phyloP scores from a whole-genome alignment of 2,113 vertebrate genomes.

The Trematomus loennbergii region DNA sequence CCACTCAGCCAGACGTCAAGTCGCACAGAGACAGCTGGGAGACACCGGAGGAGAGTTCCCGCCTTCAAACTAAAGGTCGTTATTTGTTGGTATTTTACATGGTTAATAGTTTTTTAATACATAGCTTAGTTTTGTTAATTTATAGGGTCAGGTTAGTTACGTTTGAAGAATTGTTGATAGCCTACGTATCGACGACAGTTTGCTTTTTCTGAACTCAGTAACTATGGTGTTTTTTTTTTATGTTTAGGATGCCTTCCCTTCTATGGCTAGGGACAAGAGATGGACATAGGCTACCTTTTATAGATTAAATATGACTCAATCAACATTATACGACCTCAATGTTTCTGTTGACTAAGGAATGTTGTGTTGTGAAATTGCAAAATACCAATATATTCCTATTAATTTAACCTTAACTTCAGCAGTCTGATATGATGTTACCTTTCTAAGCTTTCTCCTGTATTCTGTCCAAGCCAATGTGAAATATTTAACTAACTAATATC shows the following conservation, averaged over 20 bases:
- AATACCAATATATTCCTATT: too few species aligned
- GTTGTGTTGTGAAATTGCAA: too few species aligned
- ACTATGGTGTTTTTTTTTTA: too few species aligned
- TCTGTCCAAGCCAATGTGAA: not conserved
- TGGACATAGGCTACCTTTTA: too few species aligned
- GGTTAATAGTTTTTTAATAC: not conserved
- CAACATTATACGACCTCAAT: too few species aligned
- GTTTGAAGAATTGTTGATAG: not conserved
- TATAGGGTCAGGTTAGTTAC: not conserved
- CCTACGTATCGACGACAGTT: not conserved
- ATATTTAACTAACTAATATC: not conserved
- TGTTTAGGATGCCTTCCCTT: too few species aligned
- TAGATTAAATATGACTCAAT: too few species aligned
- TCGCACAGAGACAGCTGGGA: not conserved
- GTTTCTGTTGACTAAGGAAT: too few species aligned
- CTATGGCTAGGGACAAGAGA: too few species aligned
- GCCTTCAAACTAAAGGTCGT: slow-evolving; percentile 39
- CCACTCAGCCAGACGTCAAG: slow-evolving; percentile 6
- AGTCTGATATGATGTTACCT: not conserved
- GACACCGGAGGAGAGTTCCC: not conserved
- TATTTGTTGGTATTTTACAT: not conserved
- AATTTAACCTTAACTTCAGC: too few species aligned
- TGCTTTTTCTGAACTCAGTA: not conserved
- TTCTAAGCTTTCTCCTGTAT: not conserved
- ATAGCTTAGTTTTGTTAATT: not conserved